Evolutionary conservation across 2,113 vertebrate genomes (phyloP).

Genomic region (Psammodynastes pulverulentus): DNA sequence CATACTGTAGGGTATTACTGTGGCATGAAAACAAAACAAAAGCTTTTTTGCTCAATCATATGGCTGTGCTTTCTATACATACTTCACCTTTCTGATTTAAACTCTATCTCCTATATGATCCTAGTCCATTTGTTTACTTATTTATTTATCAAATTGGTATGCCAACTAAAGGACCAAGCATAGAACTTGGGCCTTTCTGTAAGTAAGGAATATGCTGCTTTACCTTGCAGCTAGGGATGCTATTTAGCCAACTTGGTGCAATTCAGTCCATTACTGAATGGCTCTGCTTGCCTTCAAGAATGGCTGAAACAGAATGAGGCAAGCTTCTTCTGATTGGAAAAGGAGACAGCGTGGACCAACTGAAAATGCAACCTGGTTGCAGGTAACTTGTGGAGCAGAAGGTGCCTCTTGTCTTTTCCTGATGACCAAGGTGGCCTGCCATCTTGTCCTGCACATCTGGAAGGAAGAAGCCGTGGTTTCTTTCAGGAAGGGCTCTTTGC

Average conservation of each 20-base stretch:
- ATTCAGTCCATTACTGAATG: neutral
- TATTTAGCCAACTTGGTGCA: neutral
- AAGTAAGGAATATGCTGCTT: neutral
- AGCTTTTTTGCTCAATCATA: neutral
- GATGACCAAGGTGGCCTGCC: neutral
- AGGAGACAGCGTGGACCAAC: neutral
- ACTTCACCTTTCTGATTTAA: neutral
- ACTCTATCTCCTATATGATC: neutral
- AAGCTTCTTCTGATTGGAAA: neutral
- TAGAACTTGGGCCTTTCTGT: neutral
- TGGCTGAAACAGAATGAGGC: neutral
- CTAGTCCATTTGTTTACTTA: neutral
- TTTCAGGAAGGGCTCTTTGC: neutral
- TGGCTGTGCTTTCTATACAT: neutral
- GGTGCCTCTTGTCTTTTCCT: neutral
- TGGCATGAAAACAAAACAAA: neutral
- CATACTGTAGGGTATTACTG: neutral
- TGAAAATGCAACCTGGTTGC: neutral
- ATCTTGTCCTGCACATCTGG: neutral
- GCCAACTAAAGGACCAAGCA: neutral
- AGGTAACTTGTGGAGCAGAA: neutral
- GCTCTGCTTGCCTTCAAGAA: neutral
- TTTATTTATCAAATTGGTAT: neutral
- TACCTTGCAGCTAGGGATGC: neutral
- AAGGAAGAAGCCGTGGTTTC: neutral